phyloP scores from a whole-genome alignment of 1,140 invertebrate species.

The Gerris buenoi region DNA sequence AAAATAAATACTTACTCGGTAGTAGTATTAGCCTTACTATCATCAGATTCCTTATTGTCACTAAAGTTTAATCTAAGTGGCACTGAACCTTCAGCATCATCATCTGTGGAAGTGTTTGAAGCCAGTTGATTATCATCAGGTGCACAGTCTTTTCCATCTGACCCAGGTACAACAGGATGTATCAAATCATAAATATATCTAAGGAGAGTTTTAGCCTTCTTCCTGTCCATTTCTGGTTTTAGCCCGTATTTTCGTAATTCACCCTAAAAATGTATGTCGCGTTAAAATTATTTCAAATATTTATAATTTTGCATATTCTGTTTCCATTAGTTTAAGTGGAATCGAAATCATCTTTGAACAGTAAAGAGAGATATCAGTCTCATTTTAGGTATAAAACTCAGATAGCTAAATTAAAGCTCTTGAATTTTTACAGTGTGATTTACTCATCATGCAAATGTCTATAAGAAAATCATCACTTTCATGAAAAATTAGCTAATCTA shows the following conservation, averaged over 20 bases:
- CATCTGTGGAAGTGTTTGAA: not conserved
- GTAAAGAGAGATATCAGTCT: too few species aligned
- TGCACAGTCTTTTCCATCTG: not conserved
- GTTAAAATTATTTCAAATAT: too few species aligned
- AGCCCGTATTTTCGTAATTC: conserved; percentile 8
- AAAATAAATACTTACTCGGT: not conserved
- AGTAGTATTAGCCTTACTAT: not conserved
- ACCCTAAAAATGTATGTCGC: not conserved
- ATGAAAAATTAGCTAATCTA: too few species aligned
- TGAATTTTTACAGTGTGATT: too few species aligned
- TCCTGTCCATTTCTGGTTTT: conserved; percentile 2
- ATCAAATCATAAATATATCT: conserved; percentile 10
- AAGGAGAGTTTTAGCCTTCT: conserved; percentile 2
- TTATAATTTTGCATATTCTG: too few species aligned
- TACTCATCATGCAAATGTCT: too few species aligned
- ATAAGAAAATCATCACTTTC: too few species aligned
- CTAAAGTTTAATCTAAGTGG: not conserved
- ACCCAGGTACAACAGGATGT: conserved; percentile 1
- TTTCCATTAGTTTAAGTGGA: too few species aligned
- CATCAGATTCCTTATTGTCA: not conserved
- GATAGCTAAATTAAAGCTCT: too few species aligned
- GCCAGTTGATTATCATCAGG: not conserved
- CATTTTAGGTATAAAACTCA: too few species aligned
- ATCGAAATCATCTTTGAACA: too few species aligned
- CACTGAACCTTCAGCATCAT: too few species aligned